These are phyloP conservation scores for Penaeus indicus DNA, from an alignment of 1,140 invertebrate genomes.

Conservation along the genomic window DNA sequence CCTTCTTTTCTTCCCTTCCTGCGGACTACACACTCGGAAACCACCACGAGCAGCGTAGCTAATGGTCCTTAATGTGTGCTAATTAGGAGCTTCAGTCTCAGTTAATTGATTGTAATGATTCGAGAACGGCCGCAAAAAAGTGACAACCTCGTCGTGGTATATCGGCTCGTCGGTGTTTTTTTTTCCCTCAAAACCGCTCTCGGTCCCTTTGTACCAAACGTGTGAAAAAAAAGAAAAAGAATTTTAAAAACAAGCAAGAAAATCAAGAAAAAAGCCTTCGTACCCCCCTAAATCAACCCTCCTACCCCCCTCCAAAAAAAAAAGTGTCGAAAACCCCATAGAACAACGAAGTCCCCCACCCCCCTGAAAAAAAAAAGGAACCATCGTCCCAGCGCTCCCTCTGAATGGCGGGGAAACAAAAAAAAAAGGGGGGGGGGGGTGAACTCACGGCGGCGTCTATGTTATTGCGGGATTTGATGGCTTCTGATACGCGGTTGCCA, in stretches of 20 bases:
- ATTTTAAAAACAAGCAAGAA: too few relatives aligned
- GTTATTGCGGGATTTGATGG: not conserved
- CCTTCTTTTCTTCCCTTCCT: not conserved
- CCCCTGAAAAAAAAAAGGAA: too few relatives aligned
- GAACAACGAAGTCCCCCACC: too few relatives aligned
- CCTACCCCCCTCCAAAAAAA: too few relatives aligned
- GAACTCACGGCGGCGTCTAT: not conserved
- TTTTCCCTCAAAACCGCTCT: not conserved
- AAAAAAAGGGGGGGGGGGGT: too few relatives aligned
- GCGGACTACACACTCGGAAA: slow-evolving; percentile 33
- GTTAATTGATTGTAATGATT: slow-evolving; percentile 56
- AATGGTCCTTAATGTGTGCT: slow-evolving; percentile 49
- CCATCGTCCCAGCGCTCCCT: too few relatives aligned
- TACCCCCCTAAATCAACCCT: too few relatives aligned
- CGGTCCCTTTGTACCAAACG: slow-evolving; percentile 14
- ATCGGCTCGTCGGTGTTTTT: slow-evolving; percentile 35
- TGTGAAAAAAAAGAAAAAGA: too few relatives aligned
- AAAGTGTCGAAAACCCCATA: too few relatives aligned
- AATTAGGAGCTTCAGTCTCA: slow-evolving; percentile 43
- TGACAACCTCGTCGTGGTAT: slow-evolving; percentile 50
- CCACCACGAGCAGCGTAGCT: slow-evolving; percentile 37
- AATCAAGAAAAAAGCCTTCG: too few relatives aligned
- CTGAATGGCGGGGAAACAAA: too few relatives aligned
- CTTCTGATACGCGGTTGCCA: not conserved
- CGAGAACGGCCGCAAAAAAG: slow-evolving; percentile 45